A percentile compares a stretch with the other conserved stretches of the same genome.
Evolutionary conservation across 2,888 invertebrate genomes (phyloP).

Genomic region (Margaritifera margaritifera): DNA sequence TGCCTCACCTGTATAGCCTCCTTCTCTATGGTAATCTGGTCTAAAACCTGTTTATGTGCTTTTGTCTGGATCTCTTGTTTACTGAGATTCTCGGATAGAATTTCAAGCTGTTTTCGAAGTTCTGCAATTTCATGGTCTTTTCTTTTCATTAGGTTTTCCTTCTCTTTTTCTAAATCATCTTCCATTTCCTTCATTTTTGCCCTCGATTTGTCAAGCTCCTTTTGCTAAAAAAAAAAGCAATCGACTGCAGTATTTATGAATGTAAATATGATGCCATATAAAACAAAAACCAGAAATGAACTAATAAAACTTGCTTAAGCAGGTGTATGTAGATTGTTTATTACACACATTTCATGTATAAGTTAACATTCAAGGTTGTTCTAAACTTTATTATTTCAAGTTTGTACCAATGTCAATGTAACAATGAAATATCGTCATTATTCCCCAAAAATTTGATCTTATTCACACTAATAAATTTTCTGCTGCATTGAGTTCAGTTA

Average conservation of each 20-base stretch:
- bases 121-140: conserved; percentile 60
- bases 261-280: background rate
- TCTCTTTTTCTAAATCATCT: conserved; percentile 59
- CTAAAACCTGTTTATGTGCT: conserved; percentile 61
- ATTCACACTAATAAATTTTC: too few species aligned
- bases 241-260: background rate
- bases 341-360: too few species aligned
- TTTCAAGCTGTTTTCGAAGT: conserved; percentile 51
- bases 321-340: too few species aligned
- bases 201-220: conserved; percentile 60
- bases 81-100: conserved; percentile 42
- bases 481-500: too few species aligned
- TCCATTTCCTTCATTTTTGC: conserved; percentile 53
- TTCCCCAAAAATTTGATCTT: too few species aligned
- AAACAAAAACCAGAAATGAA: background rate
- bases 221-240: conserved; percentile 53
- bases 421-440: too few species aligned
- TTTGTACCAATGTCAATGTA: too few species aligned
- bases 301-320: background rate
- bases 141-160: conserved; percentile 41
- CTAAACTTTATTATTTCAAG: too few species aligned
- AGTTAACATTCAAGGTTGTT: too few species aligned
- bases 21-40: conserved; percentile 57
- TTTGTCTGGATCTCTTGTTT: conserved; percentile 59
- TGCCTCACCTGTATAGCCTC: conserved; percentile 60